A percentile compares a stretch with the other conserved stretches of the same genome.
Conservation (phyloP, 2,888 invertebrate genomes). For the Chymomyza amoena region DNA sequence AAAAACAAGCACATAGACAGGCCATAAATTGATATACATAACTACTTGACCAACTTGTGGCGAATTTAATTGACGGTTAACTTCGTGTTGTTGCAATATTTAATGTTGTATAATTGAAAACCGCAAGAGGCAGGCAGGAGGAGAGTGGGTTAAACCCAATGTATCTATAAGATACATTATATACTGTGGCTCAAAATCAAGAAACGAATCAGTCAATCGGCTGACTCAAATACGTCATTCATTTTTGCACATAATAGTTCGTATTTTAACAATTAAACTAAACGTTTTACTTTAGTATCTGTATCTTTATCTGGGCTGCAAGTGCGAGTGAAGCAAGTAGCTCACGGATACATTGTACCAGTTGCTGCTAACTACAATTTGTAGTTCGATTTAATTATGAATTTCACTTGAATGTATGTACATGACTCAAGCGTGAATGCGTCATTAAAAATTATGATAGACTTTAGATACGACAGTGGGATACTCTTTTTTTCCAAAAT, state of each 20-base stretch:
- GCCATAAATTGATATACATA: slow-evolving; percentile 33
- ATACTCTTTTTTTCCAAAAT: too few species aligned
- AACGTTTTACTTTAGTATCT: neutral
- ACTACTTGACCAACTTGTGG: neutral
- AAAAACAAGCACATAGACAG: neutral
- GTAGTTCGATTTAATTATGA: neutral
- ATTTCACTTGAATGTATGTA: neutral
- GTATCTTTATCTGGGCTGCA: neutral
- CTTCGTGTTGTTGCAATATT: slow-evolving; percentile 36
- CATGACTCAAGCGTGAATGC: neutral
- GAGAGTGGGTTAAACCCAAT: neutral
- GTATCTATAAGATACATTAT: slow-evolving; percentile 18
- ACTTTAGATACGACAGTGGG: too few species aligned
- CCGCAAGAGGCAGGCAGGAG: neutral
- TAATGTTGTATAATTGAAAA: slow-evolving; percentile 43
- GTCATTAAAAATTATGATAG: neutral
- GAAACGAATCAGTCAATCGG: neutral
- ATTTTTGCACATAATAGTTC: slow-evolving; percentile 3
- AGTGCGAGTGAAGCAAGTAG: neutral
- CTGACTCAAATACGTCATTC: slow-evolving; percentile 2
- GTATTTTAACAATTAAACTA: neutral
- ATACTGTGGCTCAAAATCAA: too few species aligned
- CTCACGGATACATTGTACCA: neutral
- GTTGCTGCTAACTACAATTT: neutral
- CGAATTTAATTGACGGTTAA: slow-evolving; percentile 33